Base-by-base conservation (phyloP, 2,113 vertebrate genomes). In the Misgurnus mizolepis region DNA sequence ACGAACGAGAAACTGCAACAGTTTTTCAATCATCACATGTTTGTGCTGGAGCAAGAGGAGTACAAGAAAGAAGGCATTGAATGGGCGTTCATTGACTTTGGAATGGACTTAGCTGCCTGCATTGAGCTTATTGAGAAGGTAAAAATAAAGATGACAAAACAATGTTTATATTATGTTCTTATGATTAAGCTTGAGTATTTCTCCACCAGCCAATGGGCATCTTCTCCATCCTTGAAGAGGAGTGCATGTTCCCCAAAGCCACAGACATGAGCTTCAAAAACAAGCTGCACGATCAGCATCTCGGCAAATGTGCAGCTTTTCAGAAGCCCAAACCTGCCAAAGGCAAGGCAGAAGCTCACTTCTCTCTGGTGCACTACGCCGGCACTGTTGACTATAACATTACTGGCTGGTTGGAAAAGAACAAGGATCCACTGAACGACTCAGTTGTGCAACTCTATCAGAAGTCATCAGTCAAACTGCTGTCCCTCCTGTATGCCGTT, bases 361-460 rank as follows among this genome's bases (percentile, higher is more conserved):
- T 93, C 50, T 81, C 90, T 4, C 71, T 93, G 76, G 66, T 90
- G 55, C 92, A 93, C 87, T 93, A 93, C 55, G 92, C 92, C 64
- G 91, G 92, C 53, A 92, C 85, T 76, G 92, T 93, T 18, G 91
- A 93, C 67, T 93, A 93, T 80, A 93, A 91, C 80, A 88, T 92
- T 1, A 0, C 0, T 0, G 91, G 91, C 5, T 93, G 91, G 91
- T 81, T 93, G 68, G 91, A 93, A 45, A 93, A 93, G 80, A 93
- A 93, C 88, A 93, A 93, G 53, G 92, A 93, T 65, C 92, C 92
- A 0, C 88, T 93, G 88, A 93, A 93, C 0, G 92, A 93, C 83
- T 90, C 92, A 27, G 90, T 89, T 60, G 90, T 93, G 41, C 92
- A 93, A 81, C 90, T 93, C 67, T 93, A 92, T 84, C 89, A 90